Conservation (phyloP, 2,888 invertebrate species). For the Oegoconia quadripuncta region DNA sequence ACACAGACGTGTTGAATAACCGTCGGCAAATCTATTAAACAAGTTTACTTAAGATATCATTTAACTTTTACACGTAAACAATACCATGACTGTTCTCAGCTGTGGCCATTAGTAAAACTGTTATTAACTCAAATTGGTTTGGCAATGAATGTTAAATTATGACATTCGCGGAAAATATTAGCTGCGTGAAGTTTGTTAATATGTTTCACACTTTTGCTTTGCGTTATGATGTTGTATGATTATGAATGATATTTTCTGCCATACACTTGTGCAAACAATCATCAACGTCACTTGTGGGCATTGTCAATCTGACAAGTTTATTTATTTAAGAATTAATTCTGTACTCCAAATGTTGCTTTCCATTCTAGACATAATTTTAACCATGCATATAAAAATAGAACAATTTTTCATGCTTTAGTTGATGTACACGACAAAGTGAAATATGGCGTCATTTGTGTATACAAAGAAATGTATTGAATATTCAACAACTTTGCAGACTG, state of each 20-base stretch:
- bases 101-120: not conserved
- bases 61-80: not conserved
- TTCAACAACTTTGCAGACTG: not conserved
- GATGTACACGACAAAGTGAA: no score
- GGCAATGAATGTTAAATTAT: conserved; percentile 4
- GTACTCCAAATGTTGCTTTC: no score
- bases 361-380: no score
- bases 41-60: not conserved
- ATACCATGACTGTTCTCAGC: not conserved
- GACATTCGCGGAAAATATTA: conserved; percentile 2
- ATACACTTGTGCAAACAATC: conserved; percentile 31
- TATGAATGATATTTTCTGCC: not conserved
- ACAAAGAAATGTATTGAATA: not conserved
- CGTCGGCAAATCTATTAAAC: not conserved
- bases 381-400: no score
- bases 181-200: not conserved
- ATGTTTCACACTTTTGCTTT: no score
- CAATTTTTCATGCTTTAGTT: no score
- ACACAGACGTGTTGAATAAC: conserved; percentile 15
- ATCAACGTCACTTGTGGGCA: conserved; percentile 24
- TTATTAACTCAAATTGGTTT: conserved; percentile 10
- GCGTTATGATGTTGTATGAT: no score
- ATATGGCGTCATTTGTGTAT: not conserved
- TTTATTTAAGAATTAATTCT: no score
- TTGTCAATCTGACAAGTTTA: conserved; percentile 22